These are phyloP conservation scores for Sander lucioperca DNA, from an alignment of 2,113 vertebrate species.

Conservation along the genomic window DNA sequence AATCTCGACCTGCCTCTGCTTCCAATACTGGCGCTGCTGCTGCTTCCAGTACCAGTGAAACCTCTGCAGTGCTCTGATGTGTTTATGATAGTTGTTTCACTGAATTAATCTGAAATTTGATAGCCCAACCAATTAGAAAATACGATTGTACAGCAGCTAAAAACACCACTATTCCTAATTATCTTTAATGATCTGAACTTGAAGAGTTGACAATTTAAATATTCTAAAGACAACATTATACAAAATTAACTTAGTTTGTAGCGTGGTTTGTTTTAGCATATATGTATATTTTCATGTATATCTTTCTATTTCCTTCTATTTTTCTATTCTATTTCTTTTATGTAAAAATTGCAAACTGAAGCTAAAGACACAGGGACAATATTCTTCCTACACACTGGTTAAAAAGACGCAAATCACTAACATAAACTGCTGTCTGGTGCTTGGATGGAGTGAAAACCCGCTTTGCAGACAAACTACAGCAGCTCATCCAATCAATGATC, in stretches of 20 bases:
- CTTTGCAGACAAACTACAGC: slow-evolving; percentile 6
- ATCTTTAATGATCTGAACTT: too few species aligned
- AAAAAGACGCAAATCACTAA: neutral
- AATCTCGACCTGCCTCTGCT: slow-evolving; percentile 10
- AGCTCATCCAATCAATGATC: neutral
- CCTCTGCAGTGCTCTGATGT: neutral
- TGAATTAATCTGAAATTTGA: neutral
- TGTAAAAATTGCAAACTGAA: neutral
- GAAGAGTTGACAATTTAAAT: neutral
- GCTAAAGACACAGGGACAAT: neutral
- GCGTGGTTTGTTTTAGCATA: neutral
- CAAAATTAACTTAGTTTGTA: neutral
- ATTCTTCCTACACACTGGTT: neutral
- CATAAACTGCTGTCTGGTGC: neutral
- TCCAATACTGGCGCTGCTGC: neutral
- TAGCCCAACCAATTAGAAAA: neutral
- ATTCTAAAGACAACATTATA: neutral
- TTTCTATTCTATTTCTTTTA: neutral
- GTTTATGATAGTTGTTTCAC: neutral
- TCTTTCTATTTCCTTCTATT: neutral
- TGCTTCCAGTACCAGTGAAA: slow-evolving; percentile 32
- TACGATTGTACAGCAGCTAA: neutral
- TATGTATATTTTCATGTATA: too few species aligned
- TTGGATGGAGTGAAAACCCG: neutral
- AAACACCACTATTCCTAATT: neutral